These are phyloP conservation scores for Dasysyrphus albostriatus DNA, from an alignment of 2,888 invertebrate species.

Conservation along the genomic window DNA sequence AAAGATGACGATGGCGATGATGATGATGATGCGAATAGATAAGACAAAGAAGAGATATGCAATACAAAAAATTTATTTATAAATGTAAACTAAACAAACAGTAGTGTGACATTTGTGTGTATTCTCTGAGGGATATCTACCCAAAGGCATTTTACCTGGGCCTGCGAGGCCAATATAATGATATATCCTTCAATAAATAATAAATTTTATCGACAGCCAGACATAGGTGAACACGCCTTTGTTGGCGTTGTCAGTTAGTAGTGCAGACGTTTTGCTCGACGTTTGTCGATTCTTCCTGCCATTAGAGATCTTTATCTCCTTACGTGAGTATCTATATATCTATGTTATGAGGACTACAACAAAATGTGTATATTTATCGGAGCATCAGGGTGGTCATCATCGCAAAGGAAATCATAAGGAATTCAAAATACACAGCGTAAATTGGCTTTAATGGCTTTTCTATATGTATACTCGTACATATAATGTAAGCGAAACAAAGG, in stretches of 20 bases:
- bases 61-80: not conserved
- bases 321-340: slow-evolving; percentile 13
- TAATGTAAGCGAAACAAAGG: not conserved
- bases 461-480: not conserved
- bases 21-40: slow-evolving; percentile 58
- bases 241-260: slow-evolving; percentile 37
- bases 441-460: slow-evolving; percentile 70
- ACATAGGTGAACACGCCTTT: slow-evolving; percentile 61
- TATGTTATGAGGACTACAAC: slow-evolving; percentile 48
- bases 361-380: slow-evolving; percentile 64
- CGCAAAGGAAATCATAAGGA: slow-evolving; percentile 10
- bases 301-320: slow-evolving; percentile 68
- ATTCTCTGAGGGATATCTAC: slow-evolving; percentile 16
- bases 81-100: slow-evolving; percentile 59
- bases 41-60: slow-evolving; percentile 17
- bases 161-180: slow-evolving; percentile 20
- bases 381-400: slow-evolving; percentile 69
- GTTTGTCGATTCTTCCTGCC: slow-evolving; percentile 53
- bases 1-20: slow-evolving; percentile 56
- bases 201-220: slow-evolving; percentile 65
- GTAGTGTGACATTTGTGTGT: slow-evolving; percentile 73
- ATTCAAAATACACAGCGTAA: slow-evolving; percentile 48
- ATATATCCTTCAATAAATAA: slow-evolving; percentile 62
- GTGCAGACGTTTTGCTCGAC: slow-evolving; percentile 53
- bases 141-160: not conserved